Evolutionary conservation across 2,888 invertebrate species (phyloP).

Genomic region (Argyra leucocephala): DNA sequence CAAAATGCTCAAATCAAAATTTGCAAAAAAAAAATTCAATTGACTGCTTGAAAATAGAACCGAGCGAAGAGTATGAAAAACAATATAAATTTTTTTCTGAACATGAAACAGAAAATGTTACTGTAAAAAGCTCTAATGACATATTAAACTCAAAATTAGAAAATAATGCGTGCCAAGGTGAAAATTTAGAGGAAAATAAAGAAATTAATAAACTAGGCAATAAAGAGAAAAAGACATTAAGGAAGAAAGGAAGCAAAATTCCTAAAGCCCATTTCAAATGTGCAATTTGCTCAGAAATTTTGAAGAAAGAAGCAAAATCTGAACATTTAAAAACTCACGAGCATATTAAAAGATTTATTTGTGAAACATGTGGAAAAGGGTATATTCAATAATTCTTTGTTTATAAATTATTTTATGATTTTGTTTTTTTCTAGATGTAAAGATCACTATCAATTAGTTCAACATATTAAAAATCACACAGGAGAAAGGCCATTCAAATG

Average conservation of each 20-base stretch:
- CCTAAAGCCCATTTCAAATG: constrained; percentile 2
- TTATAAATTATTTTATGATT: not conserved
- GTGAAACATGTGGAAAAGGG: constrained; percentile 11
- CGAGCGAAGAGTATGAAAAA: not conserved
- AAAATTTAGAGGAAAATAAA: not conserved
- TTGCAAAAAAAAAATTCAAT: not conserved
- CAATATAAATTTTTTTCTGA: not conserved
- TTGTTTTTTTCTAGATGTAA: not conserved
- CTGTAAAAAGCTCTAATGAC: not conserved
- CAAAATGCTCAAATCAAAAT: not conserved
- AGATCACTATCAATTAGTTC: not conserved
- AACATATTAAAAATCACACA: constrained; percentile 9
- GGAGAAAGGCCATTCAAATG: constrained; percentile 9
- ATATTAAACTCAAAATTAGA: not conserved
- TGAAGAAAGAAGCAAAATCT: not conserved
- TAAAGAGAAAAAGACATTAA: not conserved
- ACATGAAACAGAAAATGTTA: not conserved
- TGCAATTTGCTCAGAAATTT: not conserved
- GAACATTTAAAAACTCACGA: not conserved
- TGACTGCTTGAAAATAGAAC: not conserved
- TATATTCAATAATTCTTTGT: not conserved
- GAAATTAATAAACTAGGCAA: not conserved
- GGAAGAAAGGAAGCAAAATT: not conserved
- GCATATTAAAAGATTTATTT: not conserved
- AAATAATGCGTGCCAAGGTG: not conserved